Base-by-base conservation (phyloP, 2,888 invertebrate genomes). In the Miltochrista miniata region DNA sequence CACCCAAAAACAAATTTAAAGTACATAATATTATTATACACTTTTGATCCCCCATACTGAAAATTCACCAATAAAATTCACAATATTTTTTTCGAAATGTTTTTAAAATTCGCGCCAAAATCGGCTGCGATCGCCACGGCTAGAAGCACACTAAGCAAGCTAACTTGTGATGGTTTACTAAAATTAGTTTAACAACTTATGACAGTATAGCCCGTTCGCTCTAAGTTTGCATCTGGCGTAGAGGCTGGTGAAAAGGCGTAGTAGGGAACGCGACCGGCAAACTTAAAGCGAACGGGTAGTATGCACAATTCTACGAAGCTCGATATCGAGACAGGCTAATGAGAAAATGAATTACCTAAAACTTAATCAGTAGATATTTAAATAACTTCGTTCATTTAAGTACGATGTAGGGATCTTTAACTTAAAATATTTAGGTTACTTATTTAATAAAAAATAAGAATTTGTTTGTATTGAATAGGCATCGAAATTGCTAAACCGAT, bases 261-360 rank as follows among this genome's bases (percentile, higher is more conserved):
- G n/a, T n/a, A n/a, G n/a, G n/a, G n/a, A n/a, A n/a, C n/a, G n/a
- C n/a, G n/a, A n/a, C n/a, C n/a, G n/a, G n/a, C n/a, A n/a, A n/a
- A n/a, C n/a, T n/a, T n/a, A n/a, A n/a, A n/a, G n/a, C n/a, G n/a
- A n/a, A n/a, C n/a, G n/a, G 1, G 1, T 8, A 43, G 12, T 29
- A 13, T 1, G 33, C 15, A 34, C 14, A n/a, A 41, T 41, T 41
- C 14, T 41, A 31, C 15, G 8, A 42, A 15, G 2, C 31, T 33
- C 14, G 14, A 13, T 14, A 41, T 41, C 41, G 41, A 14, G 11
- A 14, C 31, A 33, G 33, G n/a, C 42, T 43, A 43, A 43, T 43
- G 33, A 18, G 14, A n/a, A 34, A 43, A 43, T 11, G 33, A 18
- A 43, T 43, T 43, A 43, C 42, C 12, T 18, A 34, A 43, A 34